phyloP scores from a whole-genome alignment of 1,140 invertebrate genomes.

The Hetaerina americana region DNA sequence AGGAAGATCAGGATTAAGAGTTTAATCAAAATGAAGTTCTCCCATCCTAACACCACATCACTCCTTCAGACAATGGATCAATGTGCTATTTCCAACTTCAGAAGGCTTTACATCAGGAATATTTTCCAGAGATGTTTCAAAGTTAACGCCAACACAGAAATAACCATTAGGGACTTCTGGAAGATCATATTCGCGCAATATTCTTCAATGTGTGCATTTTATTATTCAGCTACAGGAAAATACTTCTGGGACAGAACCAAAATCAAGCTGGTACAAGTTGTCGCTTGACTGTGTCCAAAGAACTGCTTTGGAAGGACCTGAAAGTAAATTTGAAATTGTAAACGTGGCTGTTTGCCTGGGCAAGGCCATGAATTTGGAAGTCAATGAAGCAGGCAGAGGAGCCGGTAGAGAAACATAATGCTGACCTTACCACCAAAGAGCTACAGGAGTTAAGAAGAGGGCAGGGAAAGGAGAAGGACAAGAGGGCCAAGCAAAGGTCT shows the following conservation, averaged over 20 bases:
- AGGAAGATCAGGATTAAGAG: neutral
- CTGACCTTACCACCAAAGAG: neutral
- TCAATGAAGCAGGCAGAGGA: too few species aligned
- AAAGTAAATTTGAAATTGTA: neutral
- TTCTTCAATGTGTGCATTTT: neutral
- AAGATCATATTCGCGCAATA: neutral
- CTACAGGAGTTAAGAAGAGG: neutral
- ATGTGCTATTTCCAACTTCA: constrained; percentile 27
- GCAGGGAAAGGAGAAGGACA: neutral
- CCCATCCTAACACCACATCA: constrained; percentile 31
- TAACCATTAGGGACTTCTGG: neutral
- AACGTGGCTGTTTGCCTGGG: neutral
- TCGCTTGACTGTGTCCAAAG: neutral
- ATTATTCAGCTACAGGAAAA: neutral
- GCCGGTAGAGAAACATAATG: neutral
- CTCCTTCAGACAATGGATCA: constrained; percentile 35
- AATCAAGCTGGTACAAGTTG: neutral
- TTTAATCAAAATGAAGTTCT: neutral
- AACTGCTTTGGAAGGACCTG: neutral
- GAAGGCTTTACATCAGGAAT: constrained; percentile 14
- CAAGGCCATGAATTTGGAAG: neutral
- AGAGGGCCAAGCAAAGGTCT: neutral
- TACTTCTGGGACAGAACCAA: neutral
- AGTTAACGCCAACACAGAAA: neutral
- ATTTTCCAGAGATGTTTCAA: neutral